Base-by-base conservation (phyloP, 1,140 invertebrate genomes). In the Sarcophaga bullata region DNA sequence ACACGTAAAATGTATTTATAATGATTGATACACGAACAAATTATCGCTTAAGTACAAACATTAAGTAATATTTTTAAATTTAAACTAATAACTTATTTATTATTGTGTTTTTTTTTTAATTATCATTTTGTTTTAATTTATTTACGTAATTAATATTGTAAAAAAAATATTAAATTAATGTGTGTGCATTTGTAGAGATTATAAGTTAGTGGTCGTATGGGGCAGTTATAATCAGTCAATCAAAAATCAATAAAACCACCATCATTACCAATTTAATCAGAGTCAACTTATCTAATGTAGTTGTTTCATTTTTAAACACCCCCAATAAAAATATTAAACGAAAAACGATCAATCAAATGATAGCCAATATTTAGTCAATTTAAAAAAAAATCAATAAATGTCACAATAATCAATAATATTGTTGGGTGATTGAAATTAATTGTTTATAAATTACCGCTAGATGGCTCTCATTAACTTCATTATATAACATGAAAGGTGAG, bases 301-400 rank as follows among this genome's bases (percentile, higher is more conserved):
- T 58, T 58, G 15, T 58, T 58, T 58, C 54, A 0, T 48, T 76
- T 78, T 78, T 25, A 52, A 78, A 78, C 75, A 78, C 75, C 75
- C 75, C 49, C 75, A 52, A 78, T 78, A 78, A 78, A 78, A 78
- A 50, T 25, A 78, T 78, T 78, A 78, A 78, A 50, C 8, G 5
- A 25, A 78, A 78, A 78, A 2, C 37, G 75, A 78, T 78, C 75
- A 78, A 78, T 78, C 75, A 78, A 78, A 78, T 78, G 75, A 78
- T 78, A 78, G 75, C 50, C 75, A 78, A 17, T 37, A 72, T 72
- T 72, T 25, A 72, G 17, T 37, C 25, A 37, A 37, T 37, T 37
- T 37, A 37, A 37, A 37, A 37, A 37, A 37, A 37, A 37, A 37
- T 37, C 25, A 37, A 37, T 37, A 37, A 37, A 37, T 37, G 25